phyloP scores from a whole-genome alignment of 2,113 vertebrate genomes.

The Willisornis vidua region DNA sequence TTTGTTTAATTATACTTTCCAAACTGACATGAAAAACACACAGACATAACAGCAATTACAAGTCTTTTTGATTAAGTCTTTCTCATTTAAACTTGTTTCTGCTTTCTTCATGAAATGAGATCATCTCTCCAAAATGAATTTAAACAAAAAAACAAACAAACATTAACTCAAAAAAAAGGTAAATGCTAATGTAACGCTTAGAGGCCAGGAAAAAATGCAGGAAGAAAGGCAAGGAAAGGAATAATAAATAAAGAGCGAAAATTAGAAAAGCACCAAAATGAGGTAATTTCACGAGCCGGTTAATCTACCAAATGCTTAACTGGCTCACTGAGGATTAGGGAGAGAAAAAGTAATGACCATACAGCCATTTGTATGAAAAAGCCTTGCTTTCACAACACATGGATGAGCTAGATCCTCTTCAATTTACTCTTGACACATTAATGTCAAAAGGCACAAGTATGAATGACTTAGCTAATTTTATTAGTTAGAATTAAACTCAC shows the following conservation, averaged over 20 bases:
- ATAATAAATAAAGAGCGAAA: constrained; percentile 35
- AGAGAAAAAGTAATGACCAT: constrained; percentile 15
- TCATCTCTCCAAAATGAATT: constrained; percentile 57
- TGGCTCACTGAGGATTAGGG: background rate
- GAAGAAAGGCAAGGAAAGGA: background rate
- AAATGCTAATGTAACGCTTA: constrained; percentile 17
- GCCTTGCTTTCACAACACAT: constrained; percentile 33
- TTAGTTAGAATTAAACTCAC: constrained; percentile 2
- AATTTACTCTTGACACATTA: constrained; percentile 46
- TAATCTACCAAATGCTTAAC: background rate
- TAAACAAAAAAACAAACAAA: background rate
- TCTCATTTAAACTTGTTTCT: constrained; percentile 63
- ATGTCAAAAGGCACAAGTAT: background rate
- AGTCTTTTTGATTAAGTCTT: constrained; percentile 49
- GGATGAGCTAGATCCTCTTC: constrained; percentile 19
- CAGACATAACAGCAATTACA: constrained; percentile 62
- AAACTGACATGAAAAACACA: constrained; percentile 46
- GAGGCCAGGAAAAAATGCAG: background rate
- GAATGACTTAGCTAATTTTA: background rate
- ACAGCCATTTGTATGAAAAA: background rate
- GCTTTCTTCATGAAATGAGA: constrained; percentile 52
- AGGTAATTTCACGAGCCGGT: constrained; percentile 15
- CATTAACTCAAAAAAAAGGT: constrained; percentile 21
- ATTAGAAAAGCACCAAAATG: constrained; percentile 39
- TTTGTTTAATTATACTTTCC: constrained; percentile 2